These are phyloP conservation scores for Hystrix brachyura DNA, from an alignment of 2,113 vertebrate genomes.

Conservation along the genomic window DNA sequence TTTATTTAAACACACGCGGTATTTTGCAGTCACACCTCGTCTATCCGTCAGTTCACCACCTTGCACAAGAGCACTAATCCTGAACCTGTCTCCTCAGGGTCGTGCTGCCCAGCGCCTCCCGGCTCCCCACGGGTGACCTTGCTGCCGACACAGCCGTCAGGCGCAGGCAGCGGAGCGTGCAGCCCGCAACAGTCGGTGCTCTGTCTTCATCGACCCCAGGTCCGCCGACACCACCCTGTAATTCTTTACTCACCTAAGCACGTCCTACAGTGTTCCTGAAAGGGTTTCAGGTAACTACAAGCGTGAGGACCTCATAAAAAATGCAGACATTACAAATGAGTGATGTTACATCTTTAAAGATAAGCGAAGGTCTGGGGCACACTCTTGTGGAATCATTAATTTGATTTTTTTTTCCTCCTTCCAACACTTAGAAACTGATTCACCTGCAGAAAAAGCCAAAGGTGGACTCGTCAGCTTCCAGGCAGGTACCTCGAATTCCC, in stretches of 20 bases:
- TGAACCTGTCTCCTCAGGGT: neutral
- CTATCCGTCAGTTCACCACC: fast-evolving
- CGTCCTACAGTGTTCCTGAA: neutral
- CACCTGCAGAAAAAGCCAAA: neutral
- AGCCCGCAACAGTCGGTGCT: fast-evolving
- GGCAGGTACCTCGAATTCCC: neutral
- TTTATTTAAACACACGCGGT: neutral
- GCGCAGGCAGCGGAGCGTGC: fast-evolving
- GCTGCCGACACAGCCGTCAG: neutral
- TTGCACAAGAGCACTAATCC: fast-evolving
- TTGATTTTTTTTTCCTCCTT: constrained; percentile 33
- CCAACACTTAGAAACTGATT: neutral
- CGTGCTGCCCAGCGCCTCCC: neutral
- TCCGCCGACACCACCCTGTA: neutral
- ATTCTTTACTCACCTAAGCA: constrained; percentile 15
- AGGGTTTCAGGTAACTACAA: neutral
- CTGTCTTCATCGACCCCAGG: neutral
- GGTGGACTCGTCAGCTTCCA: neutral
- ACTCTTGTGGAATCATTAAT: neutral
- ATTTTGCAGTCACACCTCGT: neutral
- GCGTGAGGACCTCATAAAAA: neutral
- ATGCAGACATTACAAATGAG: neutral
- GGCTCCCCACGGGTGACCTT: neutral
- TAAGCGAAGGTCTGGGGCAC: constrained; percentile 23
- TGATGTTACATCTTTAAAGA: constrained; percentile 46